Base-by-base conservation (phyloP, 2,888 invertebrate genomes). In the Operophtera brumata region DNA sequence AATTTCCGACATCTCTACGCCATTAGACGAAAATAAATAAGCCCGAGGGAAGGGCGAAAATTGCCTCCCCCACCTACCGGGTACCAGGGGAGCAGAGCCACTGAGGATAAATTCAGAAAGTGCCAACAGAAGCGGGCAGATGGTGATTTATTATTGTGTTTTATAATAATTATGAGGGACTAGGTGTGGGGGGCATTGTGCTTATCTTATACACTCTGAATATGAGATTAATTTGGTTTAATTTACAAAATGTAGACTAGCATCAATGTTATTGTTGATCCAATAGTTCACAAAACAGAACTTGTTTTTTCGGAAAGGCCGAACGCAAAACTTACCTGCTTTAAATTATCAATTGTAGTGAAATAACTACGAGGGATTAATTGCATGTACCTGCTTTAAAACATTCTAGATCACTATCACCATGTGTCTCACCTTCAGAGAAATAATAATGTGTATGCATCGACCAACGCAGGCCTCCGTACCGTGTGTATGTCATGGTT, bases 111-210 rank as follows among this genome's bases (percentile, higher is more conserved):
- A 83, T 85, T 86, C 79, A 80, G 82, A 79, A 81, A 85, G 83
- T 80, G 82, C 79, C 80, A 83, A 84, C 83, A 84, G 82, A 78
- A 82, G 82, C 79, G 79, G 72, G 73, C 84, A 86, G 86, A 86
- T 86, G 86, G 80, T 86, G 86, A 88, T 88, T 86, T 88, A 88
- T 87, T 82, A 82, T 82, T 74, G 75, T 81, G 80, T 86, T 87
- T 86, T 84, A 85, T 85, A 85, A 86, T 86, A 86, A 87, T 86
- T 84, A 84, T 79, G 75, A 69, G 70, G 68, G 20, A 20, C 20
- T 20, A 20, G 20, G 20, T 20, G 20, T 2, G 2, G 20, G 20
- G 70, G 71, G 74, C 75, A 75, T 82, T 84, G 80, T 82, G 71
- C 70, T 55, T 60, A 56, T 56, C 65, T 67, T 65, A 8, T 48